Evolutionary conservation across 2,888 invertebrate genomes (phyloP), one percentile per base, ranked within the genome.

Genomic region (Mayetiola destructor): DNA sequence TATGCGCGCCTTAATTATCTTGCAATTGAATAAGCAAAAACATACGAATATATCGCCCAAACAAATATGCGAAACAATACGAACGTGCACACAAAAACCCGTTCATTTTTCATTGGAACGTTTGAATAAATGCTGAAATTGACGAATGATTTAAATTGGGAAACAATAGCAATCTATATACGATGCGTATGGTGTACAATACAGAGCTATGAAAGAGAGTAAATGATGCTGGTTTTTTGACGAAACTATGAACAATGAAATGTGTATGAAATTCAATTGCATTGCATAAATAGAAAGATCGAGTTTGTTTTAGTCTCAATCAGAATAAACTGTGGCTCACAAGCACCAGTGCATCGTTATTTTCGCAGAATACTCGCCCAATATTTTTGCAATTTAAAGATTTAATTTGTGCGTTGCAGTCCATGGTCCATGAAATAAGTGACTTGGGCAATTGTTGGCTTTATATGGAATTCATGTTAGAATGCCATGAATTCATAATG

Each of bases 131-230:
- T 12, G 27, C 9, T 48, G 27, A n/a, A 14, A n/a, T 27, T 27
- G 48, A 48, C 48, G 27, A 48, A 48, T 48, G 48, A 48, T 48
- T 23, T 27, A 48, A n/a, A n/a, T n/a, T n/a, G n/a, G n/a, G n/a
- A n/a, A n/a, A n/a, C n/a, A n/a, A n/a, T n/a, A n/a, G n/a, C n/a
- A n/a, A n/a, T n/a, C n/a, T n/a, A n/a, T n/a, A n/a, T n/a, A n/a
- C n/a, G n/a, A n/a, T n/a, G n/a, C n/a, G n/a, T n/a, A n/a, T n/a
- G n/a, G n/a, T n/a, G n/a, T n/a, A n/a, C n/a, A n/a, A n/a, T n/a
- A n/a, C n/a, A n/a, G n/a, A n/a, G 27, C 48, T 8, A 27, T 39
- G 39, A 14, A 6, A 27, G n/a, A 27, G n/a, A 32, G 48, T 16
- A 48, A 48, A 48, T 48, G 29, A 48, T 48, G 48, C 48, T 48